Evolutionary conservation across 2,797 vertebrate genomes (phyloP), one percentile per base, ranked within the genome.

Genomic region (Coregonus suidteri): DNA sequence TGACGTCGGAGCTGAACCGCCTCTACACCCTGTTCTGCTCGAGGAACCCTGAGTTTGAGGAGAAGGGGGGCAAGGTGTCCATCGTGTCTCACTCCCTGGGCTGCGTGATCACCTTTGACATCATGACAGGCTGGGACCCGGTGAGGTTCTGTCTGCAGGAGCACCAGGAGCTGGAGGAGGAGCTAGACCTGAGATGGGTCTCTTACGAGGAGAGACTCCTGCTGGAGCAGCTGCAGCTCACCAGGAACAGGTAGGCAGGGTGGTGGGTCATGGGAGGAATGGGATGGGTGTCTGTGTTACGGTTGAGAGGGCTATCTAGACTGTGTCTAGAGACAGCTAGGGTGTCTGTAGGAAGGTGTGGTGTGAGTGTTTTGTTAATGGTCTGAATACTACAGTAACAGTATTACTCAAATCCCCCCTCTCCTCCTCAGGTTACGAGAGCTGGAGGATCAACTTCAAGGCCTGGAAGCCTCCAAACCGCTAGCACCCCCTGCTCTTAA

Each of bases 71-170:
- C 41, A 98, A 98, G 86, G 97, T 99, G 71, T 99, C 98, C 6
- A 96, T 99, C 13, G 96, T 99, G 86, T 98, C 98, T 13, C 98
- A 99, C 87, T 99, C 98, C 0, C 93, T 99, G 72, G 98, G 98
- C 77, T 99, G 98, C 5, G 98, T 99, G 85, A 99, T 99, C 88
- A 96, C 98, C 66, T 99, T 98, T 0, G 98, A 99, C 91, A 99
- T 99, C 90, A 98, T 99, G 96, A 99, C 96, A 0, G 98, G 98
- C 74, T 99, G 98, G 98, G 97, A 99, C 85, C 98, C 98, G 0
- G 95, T 98, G 75, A 93, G 94, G 67, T 96, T 99, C 72, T 97
- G 97, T 5, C 95, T 97, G 81, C 97, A 98, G 84, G 95, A 98
- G 79, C 95, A 97, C 80, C 96, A 94, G 30, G 94, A 95, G 6